Evolutionary conservation across 2,888 invertebrate species (phyloP).

Genomic region (Stegana nigrithorax): DNA sequence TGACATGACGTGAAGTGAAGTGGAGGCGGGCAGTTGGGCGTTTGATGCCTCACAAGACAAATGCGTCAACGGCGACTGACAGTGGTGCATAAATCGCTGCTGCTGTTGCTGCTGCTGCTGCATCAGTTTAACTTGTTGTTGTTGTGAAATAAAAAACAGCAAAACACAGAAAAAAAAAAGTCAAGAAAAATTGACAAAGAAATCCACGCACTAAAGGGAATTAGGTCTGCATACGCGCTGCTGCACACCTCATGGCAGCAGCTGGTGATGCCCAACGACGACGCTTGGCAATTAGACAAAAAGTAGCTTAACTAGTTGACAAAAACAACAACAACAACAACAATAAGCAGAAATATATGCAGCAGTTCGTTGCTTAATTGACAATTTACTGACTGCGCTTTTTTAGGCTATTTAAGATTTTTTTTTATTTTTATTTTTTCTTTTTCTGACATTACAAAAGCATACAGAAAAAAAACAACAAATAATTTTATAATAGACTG

Average conservation of each 20-base stretch:
- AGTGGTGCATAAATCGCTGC: background rate
- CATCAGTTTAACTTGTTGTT: conserved; percentile 35
- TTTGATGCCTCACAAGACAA: background rate
- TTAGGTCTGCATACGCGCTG: background rate
- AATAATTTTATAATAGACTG: conserved; percentile 6
- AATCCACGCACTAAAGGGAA: background rate
- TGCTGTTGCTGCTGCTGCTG: background rate
- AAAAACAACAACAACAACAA: no score
- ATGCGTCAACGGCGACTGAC: conserved; percentile 12
- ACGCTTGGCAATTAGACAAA: background rate
- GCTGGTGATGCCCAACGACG: no score
- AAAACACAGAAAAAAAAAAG: conserved; percentile 26
- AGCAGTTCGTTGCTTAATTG: background rate
- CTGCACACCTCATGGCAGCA: no score
- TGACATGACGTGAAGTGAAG: no score
- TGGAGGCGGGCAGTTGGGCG: no score
- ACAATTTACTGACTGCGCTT: background rate
- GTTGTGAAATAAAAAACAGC: conserved; percentile 35
- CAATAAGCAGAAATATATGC: background rate
- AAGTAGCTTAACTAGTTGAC: no score
- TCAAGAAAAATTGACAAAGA: no score
- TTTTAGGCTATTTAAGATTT: background rate
- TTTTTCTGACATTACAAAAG: conserved; percentile 4
- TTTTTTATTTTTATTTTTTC: background rate
- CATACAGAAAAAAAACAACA: background rate